phyloP scores from a whole-genome alignment of 1,140 invertebrate species.

The Metaphire vulgaris region DNA sequence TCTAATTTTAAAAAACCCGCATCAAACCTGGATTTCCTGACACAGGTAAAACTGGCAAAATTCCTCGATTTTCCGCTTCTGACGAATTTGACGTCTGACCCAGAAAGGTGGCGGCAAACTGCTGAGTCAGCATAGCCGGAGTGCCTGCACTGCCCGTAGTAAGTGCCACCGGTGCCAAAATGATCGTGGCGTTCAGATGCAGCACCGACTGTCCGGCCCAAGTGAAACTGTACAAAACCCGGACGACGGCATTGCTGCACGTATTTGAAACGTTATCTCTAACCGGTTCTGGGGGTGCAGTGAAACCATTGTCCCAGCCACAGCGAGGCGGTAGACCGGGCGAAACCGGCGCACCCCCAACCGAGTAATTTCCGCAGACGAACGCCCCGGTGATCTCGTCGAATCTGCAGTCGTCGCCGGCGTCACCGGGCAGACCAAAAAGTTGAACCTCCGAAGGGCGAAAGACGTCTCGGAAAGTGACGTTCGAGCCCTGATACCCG shows the following conservation, averaged over 20 bases:
- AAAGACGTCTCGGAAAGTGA: background rate
- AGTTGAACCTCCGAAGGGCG: background rate
- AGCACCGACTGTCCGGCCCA: constrained; percentile 5
- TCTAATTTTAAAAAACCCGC: too few relatives aligned
- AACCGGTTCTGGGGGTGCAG: background rate
- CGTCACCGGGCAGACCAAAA: background rate
- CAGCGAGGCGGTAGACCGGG: constrained; percentile 9
- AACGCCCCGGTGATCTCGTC: constrained; percentile 5
- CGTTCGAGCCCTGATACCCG: background rate
- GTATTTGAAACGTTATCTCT: background rate
- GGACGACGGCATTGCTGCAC: background rate
- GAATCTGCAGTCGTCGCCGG: background rate
- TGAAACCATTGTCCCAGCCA: constrained; percentile 6
- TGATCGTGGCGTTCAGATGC: constrained; percentile 14
- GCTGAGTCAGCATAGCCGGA: background rate
- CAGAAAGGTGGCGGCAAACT: background rate
- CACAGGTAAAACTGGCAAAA: background rate
- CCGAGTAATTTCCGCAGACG: constrained; percentile 8
- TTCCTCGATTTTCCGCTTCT: background rate
- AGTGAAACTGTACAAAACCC: constrained; percentile 10
- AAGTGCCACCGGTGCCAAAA: constrained; percentile 3
- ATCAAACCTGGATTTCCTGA: background rate
- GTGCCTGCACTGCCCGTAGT: background rate
- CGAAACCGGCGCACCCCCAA: background rate
- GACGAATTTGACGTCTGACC: background rate